Percentiles rank a stretch among this genome's conserved stretches.
These are phyloP conservation scores for Pseudorasbora parva DNA, from an alignment of 2,113 vertebrate genomes.

Conservation along the genomic window DNA sequence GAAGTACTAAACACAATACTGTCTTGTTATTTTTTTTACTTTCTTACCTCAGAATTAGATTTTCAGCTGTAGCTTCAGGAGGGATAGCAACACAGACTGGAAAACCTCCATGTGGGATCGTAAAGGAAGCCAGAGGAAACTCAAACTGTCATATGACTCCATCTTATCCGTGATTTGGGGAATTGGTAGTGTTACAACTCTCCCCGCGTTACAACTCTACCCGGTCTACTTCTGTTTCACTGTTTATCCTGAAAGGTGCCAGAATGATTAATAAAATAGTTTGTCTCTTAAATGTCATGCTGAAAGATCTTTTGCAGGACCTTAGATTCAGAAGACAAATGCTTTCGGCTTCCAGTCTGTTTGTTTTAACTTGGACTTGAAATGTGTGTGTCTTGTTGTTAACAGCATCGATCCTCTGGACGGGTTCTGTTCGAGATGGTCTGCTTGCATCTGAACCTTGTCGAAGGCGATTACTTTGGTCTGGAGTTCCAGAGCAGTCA, in stretches of 20 bases:
- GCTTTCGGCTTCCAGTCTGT: not conserved
- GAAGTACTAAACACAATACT: too few species aligned
- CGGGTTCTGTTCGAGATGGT: conserved; percentile 92
- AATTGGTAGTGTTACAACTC: too few species aligned
- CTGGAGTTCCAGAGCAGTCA: conserved; percentile 94
- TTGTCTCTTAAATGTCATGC: not conserved
- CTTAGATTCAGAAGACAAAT: not conserved
- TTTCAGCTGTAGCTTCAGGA: too few species aligned
- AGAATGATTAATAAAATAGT: not conserved
- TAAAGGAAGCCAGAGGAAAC: too few species aligned
- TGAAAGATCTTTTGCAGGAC: not conserved
- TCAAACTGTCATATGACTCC: too few species aligned
- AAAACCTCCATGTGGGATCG: too few species aligned
- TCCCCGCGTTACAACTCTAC: too few species aligned
- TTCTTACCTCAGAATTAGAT: too few species aligned
- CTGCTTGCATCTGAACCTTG: conserved; percentile 92
- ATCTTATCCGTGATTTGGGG: too few species aligned
- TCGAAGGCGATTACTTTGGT: conserved; percentile 98
- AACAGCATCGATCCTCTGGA: conserved; percentile 91
- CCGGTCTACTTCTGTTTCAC: too few species aligned
- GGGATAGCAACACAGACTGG: too few species aligned
- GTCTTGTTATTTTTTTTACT: too few species aligned
- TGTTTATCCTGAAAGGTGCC: not conserved
- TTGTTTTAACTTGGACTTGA: not conserved
- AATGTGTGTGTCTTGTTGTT: not conserved